phyloP scores from a whole-genome alignment of 2,797 vertebrate genomes.

The Petrocephalus schoutedeni region DNA sequence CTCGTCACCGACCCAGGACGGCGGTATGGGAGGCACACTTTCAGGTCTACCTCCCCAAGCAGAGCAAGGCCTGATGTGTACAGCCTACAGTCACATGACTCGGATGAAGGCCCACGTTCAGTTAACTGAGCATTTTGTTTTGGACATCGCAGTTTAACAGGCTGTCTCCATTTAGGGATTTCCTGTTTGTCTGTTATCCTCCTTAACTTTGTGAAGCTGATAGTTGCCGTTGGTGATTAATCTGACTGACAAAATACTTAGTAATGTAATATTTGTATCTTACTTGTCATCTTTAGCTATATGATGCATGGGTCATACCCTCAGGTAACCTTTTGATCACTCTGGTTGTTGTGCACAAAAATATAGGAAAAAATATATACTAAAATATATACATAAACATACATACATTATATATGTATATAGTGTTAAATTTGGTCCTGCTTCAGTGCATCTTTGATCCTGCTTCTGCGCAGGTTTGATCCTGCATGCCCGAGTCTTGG shows the following conservation, averaged over 20 bases:
- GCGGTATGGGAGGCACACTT: neutral
- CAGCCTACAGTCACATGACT: neutral
- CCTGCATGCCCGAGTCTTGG: neutral
- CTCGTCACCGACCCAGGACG: neutral
- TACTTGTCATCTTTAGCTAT: neutral
- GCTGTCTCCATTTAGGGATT: neutral
- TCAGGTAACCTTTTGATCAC: neutral
- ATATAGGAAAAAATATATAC: neutral
- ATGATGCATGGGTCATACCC: neutral
- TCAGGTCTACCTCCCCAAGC: neutral
- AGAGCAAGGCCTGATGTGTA: neutral
- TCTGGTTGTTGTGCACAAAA: neutral
- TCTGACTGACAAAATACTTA: neutral
- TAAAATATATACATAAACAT: neutral
- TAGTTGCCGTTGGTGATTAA: neutral
- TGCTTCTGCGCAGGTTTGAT: neutral
- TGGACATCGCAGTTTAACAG: too few relatives aligned
- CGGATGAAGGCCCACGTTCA: neutral
- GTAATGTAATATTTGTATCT: neutral
- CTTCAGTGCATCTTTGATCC: neutral
- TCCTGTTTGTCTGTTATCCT: neutral
- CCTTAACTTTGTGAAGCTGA: neutral
- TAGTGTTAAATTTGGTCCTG: neutral
- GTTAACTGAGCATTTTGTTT: neutral
- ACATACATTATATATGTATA: neutral